Conservation (phyloP, 2,888 invertebrate species). For the Leptopilina drosophilae region DNA sequence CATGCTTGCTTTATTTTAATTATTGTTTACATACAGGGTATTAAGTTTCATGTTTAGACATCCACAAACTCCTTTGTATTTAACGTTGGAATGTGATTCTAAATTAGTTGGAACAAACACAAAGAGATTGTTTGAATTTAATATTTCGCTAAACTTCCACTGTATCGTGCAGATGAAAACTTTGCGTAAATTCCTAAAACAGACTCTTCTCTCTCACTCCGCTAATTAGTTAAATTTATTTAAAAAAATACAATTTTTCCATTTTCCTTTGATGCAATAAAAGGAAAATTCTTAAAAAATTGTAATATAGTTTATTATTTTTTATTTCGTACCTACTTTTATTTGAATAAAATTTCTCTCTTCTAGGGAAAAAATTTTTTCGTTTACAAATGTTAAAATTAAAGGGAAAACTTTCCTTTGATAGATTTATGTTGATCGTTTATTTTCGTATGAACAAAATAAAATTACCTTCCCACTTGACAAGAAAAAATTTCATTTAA, state of each 20-base stretch:
- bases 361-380: too few relatives aligned
- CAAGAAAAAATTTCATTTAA: too few relatives aligned
- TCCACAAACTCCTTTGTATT: not conserved
- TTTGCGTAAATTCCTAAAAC: conserved; percentile 22
- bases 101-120: conserved; percentile 22
- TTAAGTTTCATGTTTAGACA: not conserved
- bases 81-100: not conserved
- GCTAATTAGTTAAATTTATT: not conserved
- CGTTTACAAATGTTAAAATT: too few relatives aligned
- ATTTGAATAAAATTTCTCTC: too few relatives aligned
- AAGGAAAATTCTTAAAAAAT: too few relatives aligned
- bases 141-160: conserved; percentile 2
- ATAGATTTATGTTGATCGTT: too few relatives aligned
- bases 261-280: not conserved
- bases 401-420: too few relatives aligned
- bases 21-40: not conserved
- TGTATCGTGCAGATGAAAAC: not conserved
- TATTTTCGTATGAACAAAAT: too few relatives aligned
- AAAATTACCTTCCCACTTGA: too few relatives aligned
- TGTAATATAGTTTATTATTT: too few relatives aligned
- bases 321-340: too few relatives aligned
- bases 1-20: conserved; percentile 1
- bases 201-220: not conserved
- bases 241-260: not conserved
- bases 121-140: conserved; percentile 22